These are phyloP conservation scores for Dinocampus coccinellae DNA, from an alignment of 2,888 invertebrate genomes.

Conservation along the genomic window DNA sequence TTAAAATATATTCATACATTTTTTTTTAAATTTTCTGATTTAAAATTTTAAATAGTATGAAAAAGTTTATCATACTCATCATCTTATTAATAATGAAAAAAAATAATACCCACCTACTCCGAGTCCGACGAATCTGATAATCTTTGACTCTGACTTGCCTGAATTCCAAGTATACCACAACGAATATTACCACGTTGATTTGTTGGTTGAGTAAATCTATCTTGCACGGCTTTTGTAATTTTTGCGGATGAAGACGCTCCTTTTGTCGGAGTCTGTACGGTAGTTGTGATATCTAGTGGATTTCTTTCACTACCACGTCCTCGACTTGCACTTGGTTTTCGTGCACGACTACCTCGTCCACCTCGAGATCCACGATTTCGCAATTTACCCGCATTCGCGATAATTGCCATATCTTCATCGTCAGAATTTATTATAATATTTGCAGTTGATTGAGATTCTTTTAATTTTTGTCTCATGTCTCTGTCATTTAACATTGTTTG, in stretches of 20 bases:
- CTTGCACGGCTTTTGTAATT: not conserved
- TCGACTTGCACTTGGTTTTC: constrained; percentile 22
- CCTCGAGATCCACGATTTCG: constrained; percentile 35
- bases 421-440: not conserved
- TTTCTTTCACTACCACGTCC: constrained; percentile 25
- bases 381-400: constrained; percentile 6
- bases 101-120: constrained; percentile 26
- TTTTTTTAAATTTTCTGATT: not conserved
- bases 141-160: constrained; percentile 1
- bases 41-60: not conserved
- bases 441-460: not conserved
- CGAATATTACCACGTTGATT: constrained; percentile 6
- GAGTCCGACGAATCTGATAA: constrained; percentile 22
- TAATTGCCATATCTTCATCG: not conserved
- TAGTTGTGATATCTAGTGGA: constrained; percentile 8
- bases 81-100: no score
- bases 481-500: constrained; percentile 7
- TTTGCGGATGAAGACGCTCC: not conserved
- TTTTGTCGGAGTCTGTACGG: not conserved
- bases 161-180: not conserved
- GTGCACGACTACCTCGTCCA: constrained; percentile 24
- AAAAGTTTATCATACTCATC: no score
- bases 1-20: not conserved
- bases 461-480: not conserved
- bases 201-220: constrained; percentile 4